Conservation (phyloP, 2,113 vertebrate genomes). For the Odocoileus hemionus region DNA sequence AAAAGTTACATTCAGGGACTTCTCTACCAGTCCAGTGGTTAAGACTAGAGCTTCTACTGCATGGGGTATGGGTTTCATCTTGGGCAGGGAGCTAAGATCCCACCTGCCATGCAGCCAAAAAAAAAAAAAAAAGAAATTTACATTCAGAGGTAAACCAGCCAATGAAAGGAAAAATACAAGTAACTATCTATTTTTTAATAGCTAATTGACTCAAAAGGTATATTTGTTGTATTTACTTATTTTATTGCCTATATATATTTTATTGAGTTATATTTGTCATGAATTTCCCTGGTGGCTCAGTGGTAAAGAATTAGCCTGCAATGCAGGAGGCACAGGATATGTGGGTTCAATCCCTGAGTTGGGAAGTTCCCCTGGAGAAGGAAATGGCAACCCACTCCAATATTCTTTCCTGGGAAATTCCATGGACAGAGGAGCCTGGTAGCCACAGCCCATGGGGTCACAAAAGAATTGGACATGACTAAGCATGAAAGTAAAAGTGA, state of each 20-base stretch:
- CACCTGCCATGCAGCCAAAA: background rate
- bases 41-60: background rate
- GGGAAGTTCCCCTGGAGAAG: background rate
- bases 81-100: background rate
- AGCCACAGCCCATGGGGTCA: background rate
- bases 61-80: background rate
- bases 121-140: background rate
- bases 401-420: background rate
- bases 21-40: background rate
- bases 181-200: background rate
- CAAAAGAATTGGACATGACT: background rate
- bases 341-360: rapidly evolving
- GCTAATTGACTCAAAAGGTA: background rate
- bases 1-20: background rate
- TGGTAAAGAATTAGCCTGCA: background rate
- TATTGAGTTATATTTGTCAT: background rate
- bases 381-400: background rate
- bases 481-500: background rate
- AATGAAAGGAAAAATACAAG: background rate
- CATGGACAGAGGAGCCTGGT: background rate
- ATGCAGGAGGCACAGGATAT: background rate
- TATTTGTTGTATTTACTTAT: background rate
- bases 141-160: background rate
- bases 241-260: background rate
- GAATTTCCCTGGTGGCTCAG: background rate